Evolutionary conservation across 2,113 vertebrate genomes (phyloP).

Genomic region (Semicossyphus pulcher): DNA sequence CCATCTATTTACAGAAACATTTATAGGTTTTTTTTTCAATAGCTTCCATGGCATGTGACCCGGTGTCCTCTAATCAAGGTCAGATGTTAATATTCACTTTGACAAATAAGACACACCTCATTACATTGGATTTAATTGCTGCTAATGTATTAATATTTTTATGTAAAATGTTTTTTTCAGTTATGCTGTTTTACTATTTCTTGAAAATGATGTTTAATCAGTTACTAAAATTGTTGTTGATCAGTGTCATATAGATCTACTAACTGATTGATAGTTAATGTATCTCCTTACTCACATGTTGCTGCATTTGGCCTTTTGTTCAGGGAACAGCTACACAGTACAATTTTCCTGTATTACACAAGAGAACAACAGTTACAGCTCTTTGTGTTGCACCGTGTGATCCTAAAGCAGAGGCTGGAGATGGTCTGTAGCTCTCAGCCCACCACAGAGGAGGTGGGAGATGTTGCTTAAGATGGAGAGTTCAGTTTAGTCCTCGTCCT

Average conservation of each 20-base stretch:
- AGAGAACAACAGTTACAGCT: slow-evolving; percentile 8
- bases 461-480: slow-evolving; percentile 59
- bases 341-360: slow-evolving; percentile 25
- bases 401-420: slow-evolving; percentile 49
- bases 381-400: not conserved
- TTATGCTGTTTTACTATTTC: no score
- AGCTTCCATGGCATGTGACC: no score
- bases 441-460: slow-evolving; percentile 69
- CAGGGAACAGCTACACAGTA: not conserved
- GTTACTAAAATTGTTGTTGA: no score
- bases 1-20: no score
- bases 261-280: not conserved
- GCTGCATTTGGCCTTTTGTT: not conserved
- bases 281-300: not conserved
- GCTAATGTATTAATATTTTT: no score
- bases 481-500: slow-evolving; percentile 50
- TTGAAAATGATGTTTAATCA: not conserved
- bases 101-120: no score
- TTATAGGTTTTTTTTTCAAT: no score
- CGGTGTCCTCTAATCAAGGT: no score
- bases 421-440: slow-evolving; percentile 55
- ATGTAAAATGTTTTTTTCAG: no score
- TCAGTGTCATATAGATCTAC: not conserved
- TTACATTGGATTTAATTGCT: no score
- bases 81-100: no score